Evolutionary conservation across 2,888 invertebrate species (phyloP).

Genomic region (Zele albiditarsus): DNA sequence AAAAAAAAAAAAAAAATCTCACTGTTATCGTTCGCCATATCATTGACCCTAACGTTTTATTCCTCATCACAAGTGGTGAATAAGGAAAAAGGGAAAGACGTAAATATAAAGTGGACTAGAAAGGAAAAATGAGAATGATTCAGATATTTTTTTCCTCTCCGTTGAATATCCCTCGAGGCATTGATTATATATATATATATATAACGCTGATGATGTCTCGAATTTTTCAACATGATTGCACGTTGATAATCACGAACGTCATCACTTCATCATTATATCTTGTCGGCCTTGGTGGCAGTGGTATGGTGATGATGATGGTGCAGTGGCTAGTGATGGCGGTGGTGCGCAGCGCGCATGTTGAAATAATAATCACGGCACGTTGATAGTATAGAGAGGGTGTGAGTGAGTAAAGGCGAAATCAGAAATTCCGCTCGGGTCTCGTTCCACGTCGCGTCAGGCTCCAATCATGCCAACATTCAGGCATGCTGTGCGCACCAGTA

Average conservation of each 20-base stretch:
- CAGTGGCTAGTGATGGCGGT: conserved; percentile 24
- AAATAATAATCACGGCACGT: conserved; percentile 59
- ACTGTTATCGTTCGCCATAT: conserved; percentile 44
- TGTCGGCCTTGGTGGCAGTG: neutral
- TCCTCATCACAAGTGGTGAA: conserved; percentile 17
- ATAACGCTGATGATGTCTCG: conserved; percentile 5
- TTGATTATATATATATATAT: conserved; percentile 18
- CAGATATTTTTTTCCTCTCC: conserved; percentile 4
- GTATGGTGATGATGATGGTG: neutral
- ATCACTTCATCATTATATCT: conserved; percentile 38
- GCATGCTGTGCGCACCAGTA: conserved; percentile 46
- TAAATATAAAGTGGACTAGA: neutral
- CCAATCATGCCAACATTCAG: conserved; percentile 72
- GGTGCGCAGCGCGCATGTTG: conserved; percentile 13
- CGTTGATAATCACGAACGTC: conserved; percentile 23
- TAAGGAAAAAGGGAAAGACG: conserved; percentile 27
- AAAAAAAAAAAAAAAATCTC: conserved; percentile 33
- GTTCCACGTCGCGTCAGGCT: conserved; percentile 61
- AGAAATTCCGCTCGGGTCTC: conserved; percentile 67
- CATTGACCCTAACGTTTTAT: conserved; percentile 43
- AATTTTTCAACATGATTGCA: conserved; percentile 18
- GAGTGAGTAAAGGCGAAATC: conserved; percentile 56
- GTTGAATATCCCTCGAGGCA: conserved; percentile 9
- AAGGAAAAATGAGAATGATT: conserved; percentile 24
- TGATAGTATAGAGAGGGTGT: conserved; percentile 16